Percentiles rank a stretch among this genome's conserved stretches.
Evolutionary conservation across 2,888 invertebrate species (phyloP).

Genomic region (Hypomecis atomaria): DNA sequence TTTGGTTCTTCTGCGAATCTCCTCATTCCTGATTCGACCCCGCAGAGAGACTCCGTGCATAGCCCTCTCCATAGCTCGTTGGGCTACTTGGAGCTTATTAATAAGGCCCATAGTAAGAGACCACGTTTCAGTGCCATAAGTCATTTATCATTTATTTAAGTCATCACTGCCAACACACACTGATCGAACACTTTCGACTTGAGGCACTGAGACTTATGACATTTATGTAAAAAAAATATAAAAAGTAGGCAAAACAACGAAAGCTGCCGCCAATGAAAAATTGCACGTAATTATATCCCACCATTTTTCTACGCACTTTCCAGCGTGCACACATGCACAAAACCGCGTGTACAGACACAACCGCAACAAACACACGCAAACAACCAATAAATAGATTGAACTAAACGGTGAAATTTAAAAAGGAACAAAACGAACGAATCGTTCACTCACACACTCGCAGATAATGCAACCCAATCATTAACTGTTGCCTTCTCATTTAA

Average conservation of each 20-base stretch:
- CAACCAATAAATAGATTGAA: conserved; percentile 84
- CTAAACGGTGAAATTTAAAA: conserved; percentile 85
- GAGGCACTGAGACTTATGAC: no score
- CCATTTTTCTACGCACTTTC: conserved; percentile 83
- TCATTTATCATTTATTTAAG: no score
- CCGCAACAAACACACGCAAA: conserved; percentile 71
- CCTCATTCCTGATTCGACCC: no score
- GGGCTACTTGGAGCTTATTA: no score
- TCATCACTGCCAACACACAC: no score
- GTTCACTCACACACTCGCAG: conserved; percentile 70
- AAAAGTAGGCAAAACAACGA: not conserved
- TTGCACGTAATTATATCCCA: conserved; percentile 69
- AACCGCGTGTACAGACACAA: conserved; percentile 57
- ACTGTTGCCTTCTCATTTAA: conserved; percentile 43
- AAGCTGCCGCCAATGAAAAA: conserved; percentile 53
- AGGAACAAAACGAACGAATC: conserved; percentile 82
- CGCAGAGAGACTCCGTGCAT: no score
- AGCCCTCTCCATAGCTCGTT: no score
- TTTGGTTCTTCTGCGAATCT: no score
- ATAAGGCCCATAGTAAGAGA: no score
- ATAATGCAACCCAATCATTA: conserved; percentile 82
- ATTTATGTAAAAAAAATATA: no score
- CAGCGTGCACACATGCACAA: conserved; percentile 55
- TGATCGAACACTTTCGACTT: no score
- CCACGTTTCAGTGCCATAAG: no score